phyloP scores from a whole-genome alignment of 2,888 invertebrate species.

The Cryptus armator region DNA sequence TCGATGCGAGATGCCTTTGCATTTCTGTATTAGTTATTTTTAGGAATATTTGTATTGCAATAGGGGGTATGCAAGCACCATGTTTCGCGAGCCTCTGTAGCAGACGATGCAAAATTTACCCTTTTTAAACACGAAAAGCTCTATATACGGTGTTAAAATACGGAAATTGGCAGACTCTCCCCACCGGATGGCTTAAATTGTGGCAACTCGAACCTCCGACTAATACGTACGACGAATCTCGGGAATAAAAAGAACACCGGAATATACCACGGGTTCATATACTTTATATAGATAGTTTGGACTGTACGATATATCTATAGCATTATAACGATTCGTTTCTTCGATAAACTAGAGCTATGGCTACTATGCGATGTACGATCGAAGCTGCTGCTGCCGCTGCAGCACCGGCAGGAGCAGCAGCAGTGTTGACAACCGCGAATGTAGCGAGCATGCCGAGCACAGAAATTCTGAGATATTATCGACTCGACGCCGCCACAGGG shows the following conservation, averaged over 20 bases:
- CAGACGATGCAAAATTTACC: too few species aligned
- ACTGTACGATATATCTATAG: constrained; percentile 25
- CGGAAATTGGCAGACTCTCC: too few species aligned
- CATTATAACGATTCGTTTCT: constrained; percentile 57
- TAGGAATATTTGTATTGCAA: too few species aligned
- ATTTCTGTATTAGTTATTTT: too few species aligned
- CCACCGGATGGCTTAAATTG: too few species aligned
- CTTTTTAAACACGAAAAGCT: too few species aligned
- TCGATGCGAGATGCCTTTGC: too few species aligned
- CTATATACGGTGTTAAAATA: too few species aligned
- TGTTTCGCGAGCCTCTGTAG: too few species aligned
- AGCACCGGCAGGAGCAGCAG: constrained; percentile 55
- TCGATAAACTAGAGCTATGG: constrained; percentile 69
- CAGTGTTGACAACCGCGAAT: constrained; percentile 67
- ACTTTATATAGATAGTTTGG: constrained; percentile 3
- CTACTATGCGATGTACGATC: constrained; percentile 61
- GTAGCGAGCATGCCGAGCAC: constrained; percentile 53
- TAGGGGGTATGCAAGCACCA: too few species aligned
- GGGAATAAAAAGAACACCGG: background rate
- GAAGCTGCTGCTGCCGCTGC: constrained; percentile 12
- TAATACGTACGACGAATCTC: constrained; percentile 23
- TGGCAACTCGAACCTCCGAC: background rate
- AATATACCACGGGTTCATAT: constrained; percentile 14
- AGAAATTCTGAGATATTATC: constrained; percentile 69
- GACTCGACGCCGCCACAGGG: constrained; percentile 67